Conservation (phyloP, 1,140 invertebrate species). For the Drosophila kepulauana region DNA sequence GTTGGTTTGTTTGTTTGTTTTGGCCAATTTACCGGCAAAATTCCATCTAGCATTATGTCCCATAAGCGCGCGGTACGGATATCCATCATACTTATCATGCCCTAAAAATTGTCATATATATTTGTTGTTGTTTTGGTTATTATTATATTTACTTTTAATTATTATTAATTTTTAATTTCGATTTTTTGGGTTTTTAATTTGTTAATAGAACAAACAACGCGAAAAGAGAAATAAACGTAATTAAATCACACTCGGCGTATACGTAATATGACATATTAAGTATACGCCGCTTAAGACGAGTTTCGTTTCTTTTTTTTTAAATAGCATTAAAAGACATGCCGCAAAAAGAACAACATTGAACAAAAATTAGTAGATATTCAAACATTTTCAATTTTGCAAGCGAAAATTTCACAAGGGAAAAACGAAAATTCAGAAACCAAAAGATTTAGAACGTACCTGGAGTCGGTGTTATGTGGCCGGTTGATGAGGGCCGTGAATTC, state of each 20-base stretch:
- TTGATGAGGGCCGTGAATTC: slow-evolving; percentile 86
- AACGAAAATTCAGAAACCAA: slow-evolving; percentile 4
- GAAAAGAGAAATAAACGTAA: slow-evolving; percentile 20
- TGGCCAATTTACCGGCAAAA: slow-evolving; percentile 85
- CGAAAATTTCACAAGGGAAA: slow-evolving; percentile 19
- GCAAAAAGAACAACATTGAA: slow-evolving; percentile 26
- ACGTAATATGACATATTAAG: slow-evolving; percentile 24
- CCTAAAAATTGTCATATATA: slow-evolving; percentile 75
- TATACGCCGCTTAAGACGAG: slow-evolving; percentile 25
- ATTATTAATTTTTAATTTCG: slow-evolving; percentile 19
- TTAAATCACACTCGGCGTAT: slow-evolving; percentile 26
- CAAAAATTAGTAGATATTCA: slow-evolving; percentile 39
- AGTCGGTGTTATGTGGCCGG: slow-evolving; percentile 88
- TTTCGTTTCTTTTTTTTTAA: not conserved
- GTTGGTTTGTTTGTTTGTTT: slow-evolving; percentile 33
- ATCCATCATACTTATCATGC: slow-evolving; percentile 85
- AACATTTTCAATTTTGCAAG: slow-evolving; percentile 21
- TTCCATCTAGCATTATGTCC: slow-evolving; percentile 85
- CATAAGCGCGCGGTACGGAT: slow-evolving; percentile 84
- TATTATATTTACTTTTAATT: slow-evolving; percentile 52
- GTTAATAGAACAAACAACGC: slow-evolving; percentile 33
- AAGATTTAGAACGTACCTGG: slow-evolving; percentile 80
- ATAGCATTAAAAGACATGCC: slow-evolving; percentile 44
- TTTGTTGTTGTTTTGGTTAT: slow-evolving; percentile 58
- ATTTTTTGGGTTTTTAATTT: slow-evolving; percentile 18